Conservation (phyloP, 2,113 vertebrate genomes). For the Eleginops maclovinus region DNA sequence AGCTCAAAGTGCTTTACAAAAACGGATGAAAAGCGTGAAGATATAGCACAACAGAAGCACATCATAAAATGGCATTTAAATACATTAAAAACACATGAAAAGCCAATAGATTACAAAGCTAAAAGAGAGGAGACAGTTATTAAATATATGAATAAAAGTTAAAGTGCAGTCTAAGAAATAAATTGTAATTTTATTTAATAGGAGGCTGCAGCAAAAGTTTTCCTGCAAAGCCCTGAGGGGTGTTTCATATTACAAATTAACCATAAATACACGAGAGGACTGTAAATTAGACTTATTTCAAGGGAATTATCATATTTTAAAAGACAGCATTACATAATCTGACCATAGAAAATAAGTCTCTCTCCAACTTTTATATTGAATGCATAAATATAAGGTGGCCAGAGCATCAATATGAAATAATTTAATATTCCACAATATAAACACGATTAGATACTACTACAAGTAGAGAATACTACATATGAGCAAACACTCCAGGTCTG, state of each 20-base stretch:
- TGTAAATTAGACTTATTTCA: neutral
- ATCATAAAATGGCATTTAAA: too few species aligned
- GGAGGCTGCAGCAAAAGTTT: too few species aligned
- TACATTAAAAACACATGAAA: too few species aligned
- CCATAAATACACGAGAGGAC: neutral
- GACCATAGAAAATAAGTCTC: neutral
- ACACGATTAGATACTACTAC: neutral
- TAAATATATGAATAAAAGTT: too few species aligned
- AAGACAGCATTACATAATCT: neutral
- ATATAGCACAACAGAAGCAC: too few species aligned
- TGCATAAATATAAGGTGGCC: neutral
- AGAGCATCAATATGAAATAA: neutral
- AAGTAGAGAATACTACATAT: neutral
- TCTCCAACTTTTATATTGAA: neutral
- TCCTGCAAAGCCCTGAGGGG: neutral
- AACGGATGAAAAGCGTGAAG: too few species aligned
- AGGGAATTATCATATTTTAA: neutral
- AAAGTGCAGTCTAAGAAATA: too few species aligned
- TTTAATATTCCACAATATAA: neutral
- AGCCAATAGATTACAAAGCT: too few species aligned
- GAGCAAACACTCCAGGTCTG: neutral
- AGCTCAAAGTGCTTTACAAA: too few species aligned
- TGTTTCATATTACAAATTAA: neutral
- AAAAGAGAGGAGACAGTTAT: too few species aligned
- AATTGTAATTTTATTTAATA: too few species aligned